phyloP scores from a whole-genome alignment of 2,888 invertebrate species.

The Macaria notata region DNA sequence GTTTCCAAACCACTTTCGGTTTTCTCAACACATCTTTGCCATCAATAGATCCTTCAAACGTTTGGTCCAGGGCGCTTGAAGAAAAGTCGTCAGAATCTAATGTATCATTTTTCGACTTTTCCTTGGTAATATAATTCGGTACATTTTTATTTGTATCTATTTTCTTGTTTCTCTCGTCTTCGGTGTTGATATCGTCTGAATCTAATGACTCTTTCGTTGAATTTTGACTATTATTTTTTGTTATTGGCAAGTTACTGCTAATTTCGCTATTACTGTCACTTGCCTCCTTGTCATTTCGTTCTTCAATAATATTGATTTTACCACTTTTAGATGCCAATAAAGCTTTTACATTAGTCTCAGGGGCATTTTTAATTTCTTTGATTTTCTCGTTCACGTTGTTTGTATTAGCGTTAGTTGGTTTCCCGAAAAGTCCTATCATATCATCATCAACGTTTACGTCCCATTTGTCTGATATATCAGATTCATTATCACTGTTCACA shows the following conservation, averaged over 20 bases:
- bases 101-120: slow-evolving; percentile 1
- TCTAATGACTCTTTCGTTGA: background rate
- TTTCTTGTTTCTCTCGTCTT: background rate
- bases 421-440: slow-evolving; percentile 26
- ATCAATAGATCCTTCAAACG: background rate
- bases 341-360: no score
- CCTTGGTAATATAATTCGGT: background rate
- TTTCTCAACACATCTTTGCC: slow-evolving; percentile 39
- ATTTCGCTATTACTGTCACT: background rate
- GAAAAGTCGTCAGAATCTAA: slow-evolving; percentile 51
- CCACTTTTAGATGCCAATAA: no score
- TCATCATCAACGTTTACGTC: slow-evolving; percentile 45
- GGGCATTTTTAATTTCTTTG: no score
- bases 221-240: background rate
- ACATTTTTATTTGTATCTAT: background rate
- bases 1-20: slow-evolving; percentile 66
- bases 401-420: slow-evolving; percentile 5
- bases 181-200: slow-evolving; percentile 16
- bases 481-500: slow-evolving; percentile 41
- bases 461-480: slow-evolving; percentile 45
- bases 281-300: background rate
- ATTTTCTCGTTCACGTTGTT: no score
- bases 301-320: no score
- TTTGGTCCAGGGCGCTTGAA: slow-evolving; percentile 30
- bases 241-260: background rate